Conservation (phyloP, 1,140 invertebrate species). For the Drosophila ohnishii region DNA sequence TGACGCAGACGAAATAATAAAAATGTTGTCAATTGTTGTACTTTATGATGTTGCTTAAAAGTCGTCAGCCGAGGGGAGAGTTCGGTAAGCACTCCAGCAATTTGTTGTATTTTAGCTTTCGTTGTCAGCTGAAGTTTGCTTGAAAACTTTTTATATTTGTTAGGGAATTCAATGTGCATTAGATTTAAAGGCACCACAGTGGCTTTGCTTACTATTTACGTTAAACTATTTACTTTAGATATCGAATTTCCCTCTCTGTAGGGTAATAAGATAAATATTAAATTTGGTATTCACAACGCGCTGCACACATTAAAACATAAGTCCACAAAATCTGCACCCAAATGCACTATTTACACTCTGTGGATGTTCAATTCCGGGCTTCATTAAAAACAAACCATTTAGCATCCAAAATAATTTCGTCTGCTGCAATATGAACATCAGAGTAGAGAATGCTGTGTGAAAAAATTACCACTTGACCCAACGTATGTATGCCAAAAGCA, state of each 20-base stretch:
- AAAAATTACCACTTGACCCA: constrained; percentile 35
- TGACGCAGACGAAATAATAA: constrained; percentile 39
- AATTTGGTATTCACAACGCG: too few relatives aligned
- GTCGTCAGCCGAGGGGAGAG: constrained; percentile 25
- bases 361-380: background rate
- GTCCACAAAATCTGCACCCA: background rate
- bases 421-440: constrained; percentile 17
- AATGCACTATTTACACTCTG: background rate
- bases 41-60: constrained; percentile 68
- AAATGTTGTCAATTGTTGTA: constrained; percentile 76
- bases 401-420: constrained; percentile 9
- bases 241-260: background rate
- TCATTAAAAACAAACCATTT: constrained; percentile 19
- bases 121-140: constrained; percentile 59
- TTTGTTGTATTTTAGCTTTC: constrained; percentile 59
- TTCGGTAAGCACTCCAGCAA: constrained; percentile 53
- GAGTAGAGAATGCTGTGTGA: constrained; percentile 7
- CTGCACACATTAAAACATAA: too few relatives aligned
- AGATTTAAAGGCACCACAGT: background rate
- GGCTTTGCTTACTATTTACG: background rate
- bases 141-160: constrained; percentile 50
- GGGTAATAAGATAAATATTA: background rate
- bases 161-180: background rate
- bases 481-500: constrained; percentile 22
- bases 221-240: background rate